Percentiles rank a stretch among this genome's conserved stretches.
Evolutionary conservation across 2,888 invertebrate species (phyloP).

Genomic region (Amphipoea lucens): DNA sequence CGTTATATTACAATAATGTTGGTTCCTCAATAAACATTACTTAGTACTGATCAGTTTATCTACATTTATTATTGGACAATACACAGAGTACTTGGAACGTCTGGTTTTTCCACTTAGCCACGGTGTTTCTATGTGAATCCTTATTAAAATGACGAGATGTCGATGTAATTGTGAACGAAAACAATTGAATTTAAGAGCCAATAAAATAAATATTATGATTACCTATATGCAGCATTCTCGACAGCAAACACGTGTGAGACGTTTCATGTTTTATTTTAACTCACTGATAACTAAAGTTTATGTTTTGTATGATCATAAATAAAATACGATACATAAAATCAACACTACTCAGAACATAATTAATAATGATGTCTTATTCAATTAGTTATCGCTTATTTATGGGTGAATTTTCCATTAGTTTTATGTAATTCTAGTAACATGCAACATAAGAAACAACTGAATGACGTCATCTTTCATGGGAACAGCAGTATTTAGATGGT

Average conservation of each 20-base stretch:
- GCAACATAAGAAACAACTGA: not conserved
- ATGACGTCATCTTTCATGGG: constrained; percentile 13
- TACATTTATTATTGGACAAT: constrained; percentile 1
- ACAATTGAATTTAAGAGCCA: constrained; percentile 6
- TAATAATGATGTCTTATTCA: constrained; percentile 16
- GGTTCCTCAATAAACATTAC: constrained; percentile 24
- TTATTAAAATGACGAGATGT: not conserved
- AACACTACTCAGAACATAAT: constrained; percentile 7
- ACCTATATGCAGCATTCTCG: not conserved
- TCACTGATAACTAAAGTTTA: not conserved
- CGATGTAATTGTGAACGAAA: not conserved
- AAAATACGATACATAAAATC: not conserved
- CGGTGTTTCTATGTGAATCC: not conserved
- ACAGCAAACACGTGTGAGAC: not conserved
- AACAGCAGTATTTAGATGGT: not conserved
- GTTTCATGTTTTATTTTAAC: not conserved
- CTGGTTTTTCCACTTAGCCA: not conserved
- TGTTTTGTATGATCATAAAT: not conserved
- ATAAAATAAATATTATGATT: not conserved
- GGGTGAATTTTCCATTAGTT: constrained; percentile 10
- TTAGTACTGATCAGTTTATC: not conserved
- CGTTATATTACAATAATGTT: constrained; percentile 4
- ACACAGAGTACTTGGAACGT: not conserved
- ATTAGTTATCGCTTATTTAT: constrained; percentile 21
- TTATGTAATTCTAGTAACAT: constrained; percentile 12